Percentiles rank a stretch among this genome's conserved stretches.
phyloP scores from a whole-genome alignment of 2,113 vertebrate species.

The Pycnonotus jocosus region DNA sequence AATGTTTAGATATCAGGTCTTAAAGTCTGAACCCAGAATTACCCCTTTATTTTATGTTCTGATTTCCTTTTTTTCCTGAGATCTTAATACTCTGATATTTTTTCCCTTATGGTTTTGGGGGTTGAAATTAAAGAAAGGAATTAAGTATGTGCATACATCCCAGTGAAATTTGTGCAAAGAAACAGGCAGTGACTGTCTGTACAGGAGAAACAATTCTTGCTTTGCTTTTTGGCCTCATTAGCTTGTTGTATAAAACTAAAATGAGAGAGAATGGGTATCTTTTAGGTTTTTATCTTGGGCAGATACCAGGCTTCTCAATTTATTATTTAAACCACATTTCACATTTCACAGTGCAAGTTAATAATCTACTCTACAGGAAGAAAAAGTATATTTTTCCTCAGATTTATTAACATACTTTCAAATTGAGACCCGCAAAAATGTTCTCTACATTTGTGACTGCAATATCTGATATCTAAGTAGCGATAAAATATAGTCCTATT shows the following conservation, averaged over 20 bases:
- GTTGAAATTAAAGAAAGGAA: neutral
- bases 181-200: neutral
- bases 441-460: neutral
- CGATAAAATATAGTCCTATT: neutral
- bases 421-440: neutral
- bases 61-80: neutral
- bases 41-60: neutral
- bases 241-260: neutral
- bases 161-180: neutral
- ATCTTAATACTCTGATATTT: neutral
- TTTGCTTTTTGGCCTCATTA: neutral
- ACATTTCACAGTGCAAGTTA: neutral
- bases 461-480: neutral
- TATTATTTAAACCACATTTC: slow-evolving; percentile 19
- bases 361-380: neutral
- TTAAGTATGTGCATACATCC: fast-evolving
- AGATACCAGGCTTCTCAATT: neutral
- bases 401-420: neutral
- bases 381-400: neutral
- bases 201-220: neutral
- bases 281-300: neutral
- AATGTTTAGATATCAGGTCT: neutral
- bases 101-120: neutral
- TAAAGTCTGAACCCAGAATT: neutral
- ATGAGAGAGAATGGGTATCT: neutral